Base-by-base conservation (phyloP, 2,888 invertebrate genomes). In the Isoperla grammatica region DNA sequence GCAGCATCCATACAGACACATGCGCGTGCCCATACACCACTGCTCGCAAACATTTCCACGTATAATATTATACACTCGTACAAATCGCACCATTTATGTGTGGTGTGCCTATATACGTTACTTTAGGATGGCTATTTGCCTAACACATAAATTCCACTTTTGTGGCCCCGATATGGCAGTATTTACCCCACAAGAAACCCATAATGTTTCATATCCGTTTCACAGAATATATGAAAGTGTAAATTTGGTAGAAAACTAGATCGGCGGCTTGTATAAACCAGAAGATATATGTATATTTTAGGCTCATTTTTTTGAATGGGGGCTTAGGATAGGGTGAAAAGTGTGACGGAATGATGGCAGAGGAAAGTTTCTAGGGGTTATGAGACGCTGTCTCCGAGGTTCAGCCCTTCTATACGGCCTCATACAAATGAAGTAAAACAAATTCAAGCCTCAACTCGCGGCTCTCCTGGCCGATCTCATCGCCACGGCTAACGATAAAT, bases 401-500 rank as follows among this genome's bases (percentile, higher is more conserved):
- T 45, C 15, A 45, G 11, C 17, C 37, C 53, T 29, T 15, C 53
- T 37, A 19, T 39, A 22, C 46, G 22, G 46, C 37, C 11, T 53
- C 53, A 15, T 53, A 53, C 53, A 56, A 46, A 56, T 56, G 29
- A 56, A 56, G 29, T 43, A 46, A 42, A 56, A 46, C 56, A 46
- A 43, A 56, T 56, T 56, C 56, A 45, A 17, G 37, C 13, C 17
- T 50, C 46, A 40, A 15, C 45, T 15, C 35, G 15, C 11, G 20
- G 20, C 19, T 55, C 12, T 56, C 23, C 13, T 23, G 56, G 57
- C 55, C 57, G 63, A 63, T 71, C 71, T 70, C 71, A 71, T 71
- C 71, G 70, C 69, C 65, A 66, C 66, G 67, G 67, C 69, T 68
- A 65, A 65, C 69, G 68, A 74, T 75, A 75, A 75, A 74, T 75